Evolutionary conservation across 2,113 vertebrate genomes (phyloP).

Genomic region (Cyprinodon variegatus): DNA sequence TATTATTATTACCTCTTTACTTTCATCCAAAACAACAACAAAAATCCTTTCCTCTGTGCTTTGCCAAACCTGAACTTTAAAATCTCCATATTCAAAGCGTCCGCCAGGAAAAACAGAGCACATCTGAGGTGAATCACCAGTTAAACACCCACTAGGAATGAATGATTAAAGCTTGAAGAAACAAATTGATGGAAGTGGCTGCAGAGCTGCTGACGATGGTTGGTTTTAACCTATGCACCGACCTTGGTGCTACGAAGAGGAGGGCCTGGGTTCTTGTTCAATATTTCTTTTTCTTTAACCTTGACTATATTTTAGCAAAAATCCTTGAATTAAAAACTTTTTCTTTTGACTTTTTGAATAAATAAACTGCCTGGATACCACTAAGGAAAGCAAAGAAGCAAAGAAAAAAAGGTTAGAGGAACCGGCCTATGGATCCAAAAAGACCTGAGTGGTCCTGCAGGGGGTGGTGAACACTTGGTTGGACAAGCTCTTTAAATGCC

Average conservation of each 20-base stretch:
- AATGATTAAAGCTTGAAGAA: not conserved
- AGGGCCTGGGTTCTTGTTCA: not conserved
- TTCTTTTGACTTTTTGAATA: not conserved
- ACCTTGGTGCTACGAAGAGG: not conserved
- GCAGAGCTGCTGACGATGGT: not conserved
- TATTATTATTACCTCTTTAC: not conserved
- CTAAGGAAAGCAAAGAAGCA: not conserved
- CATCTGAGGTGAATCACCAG: not conserved
- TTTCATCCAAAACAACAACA: not conserved
- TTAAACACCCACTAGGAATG: not conserved
- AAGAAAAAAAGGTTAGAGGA: constrained; percentile 20
- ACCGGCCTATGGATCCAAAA: constrained; percentile 12
- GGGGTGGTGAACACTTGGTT: constrained; percentile 47
- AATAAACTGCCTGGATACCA: not conserved
- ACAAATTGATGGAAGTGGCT: constrained; percentile 1
- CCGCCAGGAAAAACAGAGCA: constrained; percentile 11
- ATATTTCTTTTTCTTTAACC: constrained; percentile 9
- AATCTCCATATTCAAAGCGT: not conserved
- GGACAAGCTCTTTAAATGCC: constrained; percentile 23
- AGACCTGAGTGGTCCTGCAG: constrained; percentile 35
- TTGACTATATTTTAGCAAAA: not conserved
- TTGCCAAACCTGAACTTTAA: not conserved
- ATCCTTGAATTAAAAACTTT: not conserved
- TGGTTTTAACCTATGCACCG: not conserved
- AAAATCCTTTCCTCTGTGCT: not conserved